Evolutionary conservation across 2,888 invertebrate genomes (phyloP).

Genomic region (Sphecodes monilicornis): DNA sequence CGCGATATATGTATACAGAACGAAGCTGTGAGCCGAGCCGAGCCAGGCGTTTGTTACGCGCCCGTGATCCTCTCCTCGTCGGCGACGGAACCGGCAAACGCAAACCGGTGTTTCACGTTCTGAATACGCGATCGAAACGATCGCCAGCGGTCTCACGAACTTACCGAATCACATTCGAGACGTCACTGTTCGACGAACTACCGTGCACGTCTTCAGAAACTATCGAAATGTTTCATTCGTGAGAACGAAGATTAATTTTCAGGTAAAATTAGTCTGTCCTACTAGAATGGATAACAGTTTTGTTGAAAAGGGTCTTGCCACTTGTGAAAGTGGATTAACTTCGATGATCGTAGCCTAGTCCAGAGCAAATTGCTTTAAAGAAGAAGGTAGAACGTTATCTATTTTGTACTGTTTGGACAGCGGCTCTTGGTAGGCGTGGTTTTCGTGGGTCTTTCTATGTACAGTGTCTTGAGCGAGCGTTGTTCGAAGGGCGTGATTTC

Average conservation of each 20-base stretch:
- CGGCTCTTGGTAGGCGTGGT: background rate
- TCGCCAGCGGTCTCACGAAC: background rate
- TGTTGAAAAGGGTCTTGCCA: no score
- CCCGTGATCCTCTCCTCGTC: background rate
- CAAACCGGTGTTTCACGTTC: background rate
- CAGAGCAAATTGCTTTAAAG: no score
- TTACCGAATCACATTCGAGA: background rate
- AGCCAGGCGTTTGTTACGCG: conserved; percentile 30
- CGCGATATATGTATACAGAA: conserved; percentile 22
- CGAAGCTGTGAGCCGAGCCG: background rate
- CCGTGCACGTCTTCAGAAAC: no score
- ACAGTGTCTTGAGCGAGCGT: no score
- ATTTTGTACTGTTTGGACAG: background rate
- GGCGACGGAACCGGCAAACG: background rate
- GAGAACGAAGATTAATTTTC: no score
- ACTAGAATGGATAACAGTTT: no score
- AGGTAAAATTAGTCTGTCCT: no score
- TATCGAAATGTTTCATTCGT: no score
- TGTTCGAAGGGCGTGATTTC: background rate
- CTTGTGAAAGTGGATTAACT: no score
- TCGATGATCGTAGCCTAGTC: no score
- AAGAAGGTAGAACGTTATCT: no score
- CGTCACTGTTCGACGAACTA: background rate
- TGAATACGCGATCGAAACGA: background rate
- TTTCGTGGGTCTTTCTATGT: background rate